These are phyloP conservation scores for Acyrthosiphon pisum DNA, from an alignment of 1,140 invertebrate species.

Conservation along the genomic window DNA sequence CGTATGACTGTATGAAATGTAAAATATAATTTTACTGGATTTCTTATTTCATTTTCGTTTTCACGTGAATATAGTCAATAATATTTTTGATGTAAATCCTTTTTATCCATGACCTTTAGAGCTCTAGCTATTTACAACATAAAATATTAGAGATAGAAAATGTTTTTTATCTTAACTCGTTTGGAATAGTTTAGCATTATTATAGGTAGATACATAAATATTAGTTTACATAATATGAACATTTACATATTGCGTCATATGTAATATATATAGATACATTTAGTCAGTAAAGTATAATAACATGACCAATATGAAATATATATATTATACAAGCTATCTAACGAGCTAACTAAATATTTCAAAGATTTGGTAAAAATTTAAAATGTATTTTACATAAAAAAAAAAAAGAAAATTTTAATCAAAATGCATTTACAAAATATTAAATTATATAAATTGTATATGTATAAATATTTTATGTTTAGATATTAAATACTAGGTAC, in stretches of 20 bases:
- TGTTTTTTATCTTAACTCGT: background rate
- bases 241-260: background rate
- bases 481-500: background rate
- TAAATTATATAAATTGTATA: background rate
- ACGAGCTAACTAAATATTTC: background rate
- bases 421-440: background rate
- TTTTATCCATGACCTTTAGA: background rate
- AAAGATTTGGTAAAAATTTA: background rate
- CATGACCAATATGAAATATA: background rate
- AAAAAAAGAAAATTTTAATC: background rate
- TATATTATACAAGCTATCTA: too few species aligned
- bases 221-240: background rate
- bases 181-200: conserved; percentile 4
- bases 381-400: background rate
- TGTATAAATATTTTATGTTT: background rate
- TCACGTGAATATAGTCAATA: background rate
- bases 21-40: background rate
- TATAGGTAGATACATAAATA: background rate
- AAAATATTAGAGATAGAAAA: background rate
- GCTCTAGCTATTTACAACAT: background rate
- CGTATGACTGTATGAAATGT: background rate
- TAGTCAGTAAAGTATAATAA: background rate
- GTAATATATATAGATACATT: background rate
- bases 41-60: background rate
- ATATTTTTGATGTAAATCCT: background rate